Percentiles rank a stretch among this genome's conserved stretches.
Evolutionary conservation across 2,888 invertebrate species (phyloP).

Genomic region (Cantharis nigra): DNA sequence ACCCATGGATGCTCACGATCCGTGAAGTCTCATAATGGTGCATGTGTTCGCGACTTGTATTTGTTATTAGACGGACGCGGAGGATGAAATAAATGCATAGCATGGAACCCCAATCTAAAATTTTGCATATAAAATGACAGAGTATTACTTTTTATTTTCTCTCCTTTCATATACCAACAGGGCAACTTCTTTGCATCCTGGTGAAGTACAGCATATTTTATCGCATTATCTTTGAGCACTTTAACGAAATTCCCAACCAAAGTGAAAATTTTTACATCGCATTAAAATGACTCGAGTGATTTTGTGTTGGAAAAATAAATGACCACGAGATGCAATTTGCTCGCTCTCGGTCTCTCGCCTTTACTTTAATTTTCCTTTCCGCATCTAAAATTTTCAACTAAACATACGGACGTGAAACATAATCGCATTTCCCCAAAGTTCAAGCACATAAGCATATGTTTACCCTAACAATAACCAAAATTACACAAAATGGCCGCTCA

Average conservation of each 20-base stretch:
- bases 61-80: constrained; percentile 37
- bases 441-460: constrained; percentile 32
- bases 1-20: constrained; percentile 49
- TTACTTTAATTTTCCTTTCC: background rate
- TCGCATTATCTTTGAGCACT: background rate
- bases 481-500: constrained; percentile 35
- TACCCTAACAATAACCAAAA: constrained; percentile 29
- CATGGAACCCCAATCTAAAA: constrained; percentile 21
- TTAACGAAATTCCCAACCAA: background rate
- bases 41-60: constrained; percentile 53
- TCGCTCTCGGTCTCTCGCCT: background rate
- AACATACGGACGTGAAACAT: constrained; percentile 7
- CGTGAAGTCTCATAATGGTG: constrained; percentile 53
- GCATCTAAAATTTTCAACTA: background rate
- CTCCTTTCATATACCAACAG: background rate
- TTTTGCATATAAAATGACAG: constrained; percentile 21
- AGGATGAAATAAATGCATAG: constrained; percentile 36
- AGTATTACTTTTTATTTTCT: constrained; percentile 3
- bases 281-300: background rate
- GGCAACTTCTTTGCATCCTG: background rate
- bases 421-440: constrained; percentile 19
- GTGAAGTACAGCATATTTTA: background rate
- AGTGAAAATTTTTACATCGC: background rate
- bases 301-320: background rate
- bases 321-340: background rate